Conservation (phyloP, 1,140 invertebrate genomes). For the Drosophila littoralis region DNA sequence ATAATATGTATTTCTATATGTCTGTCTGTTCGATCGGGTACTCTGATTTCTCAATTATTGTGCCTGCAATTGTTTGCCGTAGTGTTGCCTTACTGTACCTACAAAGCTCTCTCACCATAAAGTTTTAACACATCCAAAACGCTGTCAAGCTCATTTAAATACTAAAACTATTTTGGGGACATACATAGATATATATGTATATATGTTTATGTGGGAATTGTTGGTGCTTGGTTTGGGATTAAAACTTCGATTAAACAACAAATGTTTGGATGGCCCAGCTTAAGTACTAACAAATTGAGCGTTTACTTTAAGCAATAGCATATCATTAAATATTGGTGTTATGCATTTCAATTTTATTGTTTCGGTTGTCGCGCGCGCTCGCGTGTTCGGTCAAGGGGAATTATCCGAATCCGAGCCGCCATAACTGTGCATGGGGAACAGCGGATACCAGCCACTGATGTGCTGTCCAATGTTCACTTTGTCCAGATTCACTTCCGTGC, state of each 20-base stretch:
- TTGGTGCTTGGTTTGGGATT: constrained; percentile 13
- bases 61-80: constrained; percentile 51
- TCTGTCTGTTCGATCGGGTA: constrained; percentile 48
- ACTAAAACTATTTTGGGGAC: constrained; percentile 29
- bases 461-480: constrained; percentile 90
- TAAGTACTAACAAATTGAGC: constrained; percentile 80
- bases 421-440: constrained; percentile 92
- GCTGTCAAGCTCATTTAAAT: constrained; percentile 64
- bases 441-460: constrained; percentile 94
- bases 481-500: constrained; percentile 93
- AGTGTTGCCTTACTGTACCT: constrained; percentile 46
- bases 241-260: constrained; percentile 33
- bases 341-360: constrained; percentile 53
- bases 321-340: constrained; percentile 57
- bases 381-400: constrained; percentile 87
- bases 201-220: constrained; percentile 1
- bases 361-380: constrained; percentile 35
- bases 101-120: constrained; percentile 70
- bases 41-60: constrained; percentile 66
- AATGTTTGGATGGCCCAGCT: constrained; percentile 36
- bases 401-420: constrained; percentile 88
- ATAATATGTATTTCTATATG: constrained; percentile 21
- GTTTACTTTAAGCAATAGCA: constrained; percentile 57
- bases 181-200: neutral
- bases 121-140: constrained; percentile 21